Base-by-base conservation (phyloP, 2,797 vertebrate species). In the Manis javanica region DNA sequence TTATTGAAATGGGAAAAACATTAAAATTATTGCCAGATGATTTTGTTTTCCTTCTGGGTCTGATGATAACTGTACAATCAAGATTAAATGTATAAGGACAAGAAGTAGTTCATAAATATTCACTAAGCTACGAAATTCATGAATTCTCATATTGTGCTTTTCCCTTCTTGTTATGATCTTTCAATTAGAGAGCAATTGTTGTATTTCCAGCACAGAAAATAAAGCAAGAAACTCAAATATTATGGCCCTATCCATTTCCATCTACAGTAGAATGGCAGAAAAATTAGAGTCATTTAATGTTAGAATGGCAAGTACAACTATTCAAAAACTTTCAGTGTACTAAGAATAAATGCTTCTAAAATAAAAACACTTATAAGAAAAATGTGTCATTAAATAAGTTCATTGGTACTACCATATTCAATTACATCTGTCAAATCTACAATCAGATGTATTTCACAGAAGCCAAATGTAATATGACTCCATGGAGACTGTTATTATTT, bases 371-470 rank as follows among this genome's bases (percentile, higher is more conserved):
- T 96, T 91, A 64, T 31, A 84, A 77, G 63, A 89, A 91, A 95
- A 97, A 89, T 92, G 75, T 91, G 87, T 71, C 31, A 18, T 94
- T 96, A 92, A 93, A 63, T 81, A 55, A 91, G 23, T 94, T 90
- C 94, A 71, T 77, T 88, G 59, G 31, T 85, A 59, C 53, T 86
- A 53, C 92, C 77, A 53, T 94, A 94, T 92, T 96, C 97, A 96
- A 96, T 97, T 94, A 86, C 87, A 93, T 96, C 93, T 94, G 96
- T 97, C 93, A 96, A 16, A 82, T 93, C 79, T 75, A 46, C 34
- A 93, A 49, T 96, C 96, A 96, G 86, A 96, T 96, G 79, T 89
- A 82, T 90, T 84, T 31, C 72, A 83, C 46, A 66, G 91, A 93
- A 94, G 86, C 91, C 93, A 93, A 95, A 87, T 82, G 74, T 68